Evolutionary conservation across 30 jellyfish, hydroid and myxozoan genomes (phyloP).

Genomic region (Turritopsis dohrnii): DNA sequence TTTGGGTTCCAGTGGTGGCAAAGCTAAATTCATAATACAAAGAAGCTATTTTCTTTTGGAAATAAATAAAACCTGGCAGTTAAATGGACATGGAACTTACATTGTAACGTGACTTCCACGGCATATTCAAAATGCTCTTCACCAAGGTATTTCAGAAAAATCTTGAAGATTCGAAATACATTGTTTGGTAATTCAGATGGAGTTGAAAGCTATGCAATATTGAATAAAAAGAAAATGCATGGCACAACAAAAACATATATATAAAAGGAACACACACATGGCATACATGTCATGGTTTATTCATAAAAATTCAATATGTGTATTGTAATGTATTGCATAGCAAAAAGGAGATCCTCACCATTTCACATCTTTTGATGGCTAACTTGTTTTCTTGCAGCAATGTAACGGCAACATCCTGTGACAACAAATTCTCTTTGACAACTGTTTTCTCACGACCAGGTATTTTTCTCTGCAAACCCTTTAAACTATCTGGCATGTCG

Average conservation of each 20-base stretch:
- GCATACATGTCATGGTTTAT: too few relatives aligned
- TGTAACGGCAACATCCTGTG: conserved; percentile 95
- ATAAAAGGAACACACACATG: too few relatives aligned
- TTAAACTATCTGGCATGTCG: conserved; percentile 85
- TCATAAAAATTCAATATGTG: neutral
- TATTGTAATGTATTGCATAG: neutral
- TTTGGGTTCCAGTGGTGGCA: conserved; percentile 90
- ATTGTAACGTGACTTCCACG: conserved; percentile 85
- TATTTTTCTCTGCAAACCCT: conserved; percentile 75
- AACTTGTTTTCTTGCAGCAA: conserved; percentile 86
- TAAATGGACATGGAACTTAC: conserved; percentile 20
- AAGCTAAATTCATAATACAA: conserved; percentile 33
- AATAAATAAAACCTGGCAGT: neutral
- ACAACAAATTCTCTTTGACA: conserved; percentile 55
- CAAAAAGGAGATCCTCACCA: conserved; percentile 63
- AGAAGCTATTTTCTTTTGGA: neutral
- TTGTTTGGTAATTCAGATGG: conserved; percentile 85
- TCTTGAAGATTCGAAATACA: conserved; percentile 67
- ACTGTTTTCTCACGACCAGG: conserved; percentile 89
- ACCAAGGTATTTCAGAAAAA: conserved; percentile 82
- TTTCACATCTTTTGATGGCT: conserved; percentile 82
- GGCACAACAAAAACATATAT: neutral
- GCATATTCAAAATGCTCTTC: conserved; percentile 98
- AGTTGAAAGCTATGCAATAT: conserved; percentile 55
- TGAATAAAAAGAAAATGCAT: neutral